phyloP scores from a whole-genome alignment of 2,113 vertebrate genomes.

The Strix aluco region DNA sequence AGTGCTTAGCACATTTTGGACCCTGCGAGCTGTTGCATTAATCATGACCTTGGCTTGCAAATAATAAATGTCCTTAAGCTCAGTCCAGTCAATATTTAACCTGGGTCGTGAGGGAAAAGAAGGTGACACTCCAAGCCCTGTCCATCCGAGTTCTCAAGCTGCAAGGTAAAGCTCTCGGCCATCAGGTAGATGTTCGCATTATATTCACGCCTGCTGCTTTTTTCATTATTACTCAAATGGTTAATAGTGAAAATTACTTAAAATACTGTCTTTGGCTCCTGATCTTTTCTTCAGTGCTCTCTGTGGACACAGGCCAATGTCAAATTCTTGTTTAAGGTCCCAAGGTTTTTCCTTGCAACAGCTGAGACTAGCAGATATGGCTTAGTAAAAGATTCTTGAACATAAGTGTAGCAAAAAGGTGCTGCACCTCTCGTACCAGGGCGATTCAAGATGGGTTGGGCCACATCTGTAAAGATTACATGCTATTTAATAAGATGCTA shows the following conservation, averaged over 20 bases:
- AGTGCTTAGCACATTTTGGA: background rate
- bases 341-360: background rate
- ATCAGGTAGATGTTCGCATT: background rate
- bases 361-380: background rate
- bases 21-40: background rate
- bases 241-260: background rate
- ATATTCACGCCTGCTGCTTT: background rate
- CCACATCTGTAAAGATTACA: background rate
- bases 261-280: background rate
- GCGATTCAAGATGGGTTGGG: background rate
- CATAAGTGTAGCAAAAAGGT: background rate
- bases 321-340: background rate
- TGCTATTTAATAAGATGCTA: background rate
- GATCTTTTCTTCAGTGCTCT: background rate
- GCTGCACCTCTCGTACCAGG: background rate
- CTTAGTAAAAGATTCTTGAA: background rate
- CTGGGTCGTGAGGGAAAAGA: background rate
- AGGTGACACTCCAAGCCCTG: background rate
- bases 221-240: background rate
- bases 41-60: background rate
- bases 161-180: background rate
- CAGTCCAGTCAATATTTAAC: constrained; percentile 5
- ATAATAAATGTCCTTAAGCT: background rate
- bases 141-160: background rate
- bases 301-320: background rate